Conservation (phyloP, 2,113 vertebrate genomes). For the Thalassarche chlororhynchos region DNA sequence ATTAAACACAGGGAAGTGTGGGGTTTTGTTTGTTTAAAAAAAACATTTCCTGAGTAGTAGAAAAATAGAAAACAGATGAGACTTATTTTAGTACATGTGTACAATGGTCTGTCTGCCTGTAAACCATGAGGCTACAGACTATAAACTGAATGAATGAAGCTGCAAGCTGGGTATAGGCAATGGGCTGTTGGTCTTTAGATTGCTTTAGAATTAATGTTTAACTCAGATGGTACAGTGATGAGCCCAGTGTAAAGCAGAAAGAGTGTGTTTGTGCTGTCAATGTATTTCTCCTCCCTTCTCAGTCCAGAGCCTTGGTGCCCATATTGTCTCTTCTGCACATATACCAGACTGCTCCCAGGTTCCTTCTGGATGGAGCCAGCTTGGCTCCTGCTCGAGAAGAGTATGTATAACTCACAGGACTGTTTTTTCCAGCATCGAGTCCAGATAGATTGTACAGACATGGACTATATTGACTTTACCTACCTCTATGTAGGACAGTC, state of each 20-base stretch:
- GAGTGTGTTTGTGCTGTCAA: neutral
- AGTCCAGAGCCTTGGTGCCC: neutral
- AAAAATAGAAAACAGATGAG: neutral
- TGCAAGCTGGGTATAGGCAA: neutral
- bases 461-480: neutral
- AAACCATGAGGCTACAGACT: neutral
- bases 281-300: neutral
- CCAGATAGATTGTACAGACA: neutral
- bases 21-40: neutral
- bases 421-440: fast-evolving
- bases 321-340: neutral
- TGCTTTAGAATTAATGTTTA: neutral
- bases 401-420: neutral
- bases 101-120: neutral
- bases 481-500: neutral
- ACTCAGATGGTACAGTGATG: neutral
- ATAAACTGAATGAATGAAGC: neutral
- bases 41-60: neutral
- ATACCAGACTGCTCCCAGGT: neutral
- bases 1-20: neutral
- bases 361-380: neutral
- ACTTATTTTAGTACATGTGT: neutral
- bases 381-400: neutral
- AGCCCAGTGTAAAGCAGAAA: neutral
- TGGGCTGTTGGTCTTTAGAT: neutral